Conservation (phyloP, 2,797 vertebrate genomes). For the Megaceryle alcyon region DNA sequence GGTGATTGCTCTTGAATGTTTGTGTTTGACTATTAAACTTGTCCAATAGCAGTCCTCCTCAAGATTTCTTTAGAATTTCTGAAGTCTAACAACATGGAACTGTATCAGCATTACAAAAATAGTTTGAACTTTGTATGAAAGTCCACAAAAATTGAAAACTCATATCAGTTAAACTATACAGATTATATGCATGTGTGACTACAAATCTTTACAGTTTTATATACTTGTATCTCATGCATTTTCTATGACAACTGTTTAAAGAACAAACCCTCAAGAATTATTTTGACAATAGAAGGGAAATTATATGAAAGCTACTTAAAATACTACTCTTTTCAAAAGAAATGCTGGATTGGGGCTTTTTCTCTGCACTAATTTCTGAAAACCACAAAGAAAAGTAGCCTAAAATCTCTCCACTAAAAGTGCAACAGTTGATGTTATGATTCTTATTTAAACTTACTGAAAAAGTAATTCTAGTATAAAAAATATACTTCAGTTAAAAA, state of each 20-base stretch:
- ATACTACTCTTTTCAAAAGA: background rate
- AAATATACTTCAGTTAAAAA: background rate
- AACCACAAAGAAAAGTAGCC: background rate
- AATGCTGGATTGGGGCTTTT: background rate
- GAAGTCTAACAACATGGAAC: background rate
- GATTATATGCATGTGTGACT: background rate
- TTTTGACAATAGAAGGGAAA: background rate
- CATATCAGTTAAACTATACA: background rate
- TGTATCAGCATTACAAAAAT: background rate
- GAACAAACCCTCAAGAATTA: background rate
- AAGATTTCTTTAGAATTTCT: background rate
- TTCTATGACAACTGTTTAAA: background rate
- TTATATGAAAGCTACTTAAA: background rate
- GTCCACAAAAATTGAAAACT: background rate
- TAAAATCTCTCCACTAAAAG: background rate
- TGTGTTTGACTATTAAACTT: background rate
- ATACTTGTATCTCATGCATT: background rate
- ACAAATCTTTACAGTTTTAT: background rate
- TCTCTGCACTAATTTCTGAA: background rate
- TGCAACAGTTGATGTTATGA: background rate
- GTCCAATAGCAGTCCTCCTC: background rate
- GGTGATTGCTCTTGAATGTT: background rate
- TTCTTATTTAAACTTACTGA: background rate
- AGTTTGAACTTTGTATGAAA: background rate
- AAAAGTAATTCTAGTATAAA: background rate